These are phyloP conservation scores for Drosophila emarginata DNA, from an alignment of 2,888 invertebrate species.

Conservation along the genomic window DNA sequence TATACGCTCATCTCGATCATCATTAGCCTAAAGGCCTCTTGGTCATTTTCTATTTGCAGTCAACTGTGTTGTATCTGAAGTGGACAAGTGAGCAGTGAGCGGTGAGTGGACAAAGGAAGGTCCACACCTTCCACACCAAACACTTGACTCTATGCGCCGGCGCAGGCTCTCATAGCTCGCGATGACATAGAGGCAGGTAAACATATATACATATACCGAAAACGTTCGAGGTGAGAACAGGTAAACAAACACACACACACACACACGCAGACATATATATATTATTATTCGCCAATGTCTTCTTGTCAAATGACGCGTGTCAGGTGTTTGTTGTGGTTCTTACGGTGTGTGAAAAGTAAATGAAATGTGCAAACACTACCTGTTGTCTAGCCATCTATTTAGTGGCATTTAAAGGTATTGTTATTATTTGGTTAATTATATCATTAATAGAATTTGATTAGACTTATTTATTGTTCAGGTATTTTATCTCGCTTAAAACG, in stretches of 20 bases:
- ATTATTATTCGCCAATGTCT: slow-evolving; percentile 54
- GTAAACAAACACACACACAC: slow-evolving; percentile 54
- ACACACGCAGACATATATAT: too few relatives aligned
- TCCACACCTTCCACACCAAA: slow-evolving; percentile 21
- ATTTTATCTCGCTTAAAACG: not conserved
- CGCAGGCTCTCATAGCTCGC: slow-evolving; percentile 46
- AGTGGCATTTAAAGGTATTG: not conserved
- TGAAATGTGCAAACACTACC: slow-evolving; percentile 30
- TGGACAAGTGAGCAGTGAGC: slow-evolving; percentile 59
- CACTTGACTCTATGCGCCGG: slow-evolving; percentile 80
- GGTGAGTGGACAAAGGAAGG: slow-evolving; percentile 39
- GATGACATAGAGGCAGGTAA: slow-evolving; percentile 57
- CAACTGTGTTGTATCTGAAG: slow-evolving; percentile 67
- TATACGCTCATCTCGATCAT: slow-evolving; percentile 10
- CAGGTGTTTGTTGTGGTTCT: slow-evolving; percentile 39
- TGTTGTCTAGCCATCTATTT: slow-evolving; percentile 20
- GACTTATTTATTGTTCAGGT: not conserved
- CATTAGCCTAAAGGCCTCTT: slow-evolving; percentile 4
- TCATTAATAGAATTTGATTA: too few relatives aligned
- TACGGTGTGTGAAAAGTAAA: not conserved
- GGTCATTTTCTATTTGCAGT: slow-evolving; percentile 8
- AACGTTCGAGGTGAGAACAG: slow-evolving; percentile 57
- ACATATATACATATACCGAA: too few relatives aligned
- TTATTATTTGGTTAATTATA: not conserved
- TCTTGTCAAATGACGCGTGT: slow-evolving; percentile 52